Percentiles rank a stretch among this genome's conserved stretches.
These are phyloP conservation scores for Bembecia ichneumoniformis DNA, from an alignment of 2,888 invertebrate species.

Conservation along the genomic window DNA sequence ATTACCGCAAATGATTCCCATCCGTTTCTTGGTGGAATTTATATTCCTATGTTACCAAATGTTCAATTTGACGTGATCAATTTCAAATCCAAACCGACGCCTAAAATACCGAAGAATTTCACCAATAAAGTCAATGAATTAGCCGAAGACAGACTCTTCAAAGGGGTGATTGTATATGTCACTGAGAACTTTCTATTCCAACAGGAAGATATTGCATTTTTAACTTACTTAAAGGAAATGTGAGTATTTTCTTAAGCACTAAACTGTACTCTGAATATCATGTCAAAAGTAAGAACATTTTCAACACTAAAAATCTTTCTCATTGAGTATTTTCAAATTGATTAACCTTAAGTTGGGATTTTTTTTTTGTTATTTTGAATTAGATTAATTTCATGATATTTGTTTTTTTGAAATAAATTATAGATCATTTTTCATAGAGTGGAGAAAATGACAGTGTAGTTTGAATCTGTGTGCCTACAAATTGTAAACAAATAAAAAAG, in stretches of 20 bases:
- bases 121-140: constrained; percentile 33
- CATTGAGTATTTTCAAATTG: too few relatives aligned
- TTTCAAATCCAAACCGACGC: constrained; percentile 17
- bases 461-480: too few relatives aligned
- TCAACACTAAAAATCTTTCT: too few relatives aligned
- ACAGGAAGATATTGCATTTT: constrained; percentile 47
- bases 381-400: too few relatives aligned
- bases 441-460: too few relatives aligned
- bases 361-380: too few relatives aligned
- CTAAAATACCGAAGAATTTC: constrained; percentile 15
- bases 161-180: constrained; percentile 52
- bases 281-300: too few relatives aligned
- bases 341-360: too few relatives aligned
- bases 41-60: constrained; percentile 49
- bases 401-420: too few relatives aligned
- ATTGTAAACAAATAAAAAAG: too few relatives aligned
- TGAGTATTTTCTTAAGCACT: constrained; percentile 30
- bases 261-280: too few relatives aligned
- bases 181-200: constrained; percentile 53
- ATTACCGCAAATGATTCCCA: constrained; percentile 19
- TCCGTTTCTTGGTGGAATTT: constrained; percentile 47
- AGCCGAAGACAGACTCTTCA: constrained; percentile 36
- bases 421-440: too few relatives aligned
- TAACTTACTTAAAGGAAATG: constrained; percentile 49
- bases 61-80: constrained; percentile 48